A percentile compares a stretch with the other conserved stretches of the same genome.
Conservation (phyloP, 2,113 vertebrate genomes). For the Boleophthalmus pectinirostris region DNA sequence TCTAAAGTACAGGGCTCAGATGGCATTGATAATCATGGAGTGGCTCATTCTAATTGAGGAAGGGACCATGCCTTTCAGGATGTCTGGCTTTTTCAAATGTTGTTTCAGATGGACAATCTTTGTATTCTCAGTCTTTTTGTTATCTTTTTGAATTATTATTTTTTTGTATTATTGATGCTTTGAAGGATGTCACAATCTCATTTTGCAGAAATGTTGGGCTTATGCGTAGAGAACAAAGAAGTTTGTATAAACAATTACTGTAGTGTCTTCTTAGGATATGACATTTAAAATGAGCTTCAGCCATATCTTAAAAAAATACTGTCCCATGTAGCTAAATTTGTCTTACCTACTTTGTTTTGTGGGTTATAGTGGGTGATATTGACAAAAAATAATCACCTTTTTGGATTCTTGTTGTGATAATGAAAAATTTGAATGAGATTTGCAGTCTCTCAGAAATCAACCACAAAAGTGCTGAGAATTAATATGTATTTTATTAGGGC, state of each 20-base stretch:
- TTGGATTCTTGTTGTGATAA: too few species aligned
- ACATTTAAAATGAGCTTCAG: too few species aligned
- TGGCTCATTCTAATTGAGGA: slow-evolving; percentile 57
- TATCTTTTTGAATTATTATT: slow-evolving; percentile 27
- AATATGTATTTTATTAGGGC: too few species aligned
- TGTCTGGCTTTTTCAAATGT: slow-evolving; percentile 76
- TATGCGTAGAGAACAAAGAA: neutral
- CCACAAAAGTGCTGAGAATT: too few species aligned
- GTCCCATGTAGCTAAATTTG: too few species aligned
- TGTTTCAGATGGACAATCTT: slow-evolving; percentile 58
- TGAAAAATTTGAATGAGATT: too few species aligned
- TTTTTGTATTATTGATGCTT: slow-evolving; percentile 31
- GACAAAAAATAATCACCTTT: too few species aligned
- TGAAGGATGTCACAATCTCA: slow-evolving; percentile 28
- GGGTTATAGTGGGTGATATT: too few species aligned
- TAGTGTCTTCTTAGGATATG: neutral
- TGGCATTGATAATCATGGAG: slow-evolving; percentile 65
- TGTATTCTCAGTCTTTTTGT: slow-evolving; percentile 46
- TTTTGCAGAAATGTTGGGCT: neutral
- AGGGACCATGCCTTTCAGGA: slow-evolving; percentile 66
- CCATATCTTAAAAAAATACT: too few species aligned
- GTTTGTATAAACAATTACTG: neutral
- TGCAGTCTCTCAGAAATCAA: too few species aligned
- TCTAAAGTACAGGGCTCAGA: slow-evolving; percentile 44
- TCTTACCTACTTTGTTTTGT: too few species aligned